Evolutionary conservation across 2,113 vertebrate genomes (phyloP), one percentile per base, ranked within the genome.

Genomic region (Callionymus lyra): DNA sequence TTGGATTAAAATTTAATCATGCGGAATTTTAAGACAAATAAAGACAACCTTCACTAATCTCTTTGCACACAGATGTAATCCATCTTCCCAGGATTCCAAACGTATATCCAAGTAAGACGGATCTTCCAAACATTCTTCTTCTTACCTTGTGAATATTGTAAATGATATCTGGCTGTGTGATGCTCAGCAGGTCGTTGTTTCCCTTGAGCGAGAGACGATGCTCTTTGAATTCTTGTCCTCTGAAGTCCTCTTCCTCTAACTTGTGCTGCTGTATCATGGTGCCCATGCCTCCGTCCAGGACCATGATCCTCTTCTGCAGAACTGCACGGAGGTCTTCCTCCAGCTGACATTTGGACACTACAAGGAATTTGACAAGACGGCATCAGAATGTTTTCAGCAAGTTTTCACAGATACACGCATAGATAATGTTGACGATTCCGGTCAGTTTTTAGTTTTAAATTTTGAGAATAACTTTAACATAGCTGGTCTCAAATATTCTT

Each of bases 211-310:
- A 64, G 41, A 67, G 85, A 11, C 50, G 37, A n/a, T 99, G 95
- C 12, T 88, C 86, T 72, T 80, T 85, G 47, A 99, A 92, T 56
- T 94, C 91, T 0, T 82, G 70, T 5, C 91, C 92, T 49, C 86
- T 83, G 74, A 95, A 99, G 58, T 87, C 76, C 0, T 89, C 84
- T 44, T 99, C 95, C 37, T 74, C 72, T 0, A 98, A 72, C 1
- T 50, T 74, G 6, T 70, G 69, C 32, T 80, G 86, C 63, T 99
- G 95, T 63, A 99, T 90, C 94, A 97, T 94, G n/a, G 95, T 99
- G 5, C 95, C 95, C 94, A 99, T 97, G 1, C 89, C 95, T 4
- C 95, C 95, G 18, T 99, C 95, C 36, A 99, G 82, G 60, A 99
- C 75, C 91, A 98, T 86, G 45, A 99, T 92, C 56, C 88, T 87